Conservation (phyloP, 2,888 invertebrate species). For the Odontocerum albicorne region DNA sequence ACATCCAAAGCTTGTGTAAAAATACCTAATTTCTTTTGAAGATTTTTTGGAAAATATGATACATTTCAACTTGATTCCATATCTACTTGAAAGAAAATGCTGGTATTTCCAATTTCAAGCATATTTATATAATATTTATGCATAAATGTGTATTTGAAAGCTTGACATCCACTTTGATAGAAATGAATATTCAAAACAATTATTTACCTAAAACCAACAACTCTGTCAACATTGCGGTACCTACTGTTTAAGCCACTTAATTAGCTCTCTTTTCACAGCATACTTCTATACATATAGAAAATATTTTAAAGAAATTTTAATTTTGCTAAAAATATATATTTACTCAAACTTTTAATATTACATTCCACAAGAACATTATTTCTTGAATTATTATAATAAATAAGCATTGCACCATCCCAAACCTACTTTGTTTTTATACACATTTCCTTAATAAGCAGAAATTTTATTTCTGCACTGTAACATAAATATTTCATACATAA, state of each 20-base stretch:
- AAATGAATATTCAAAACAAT: background rate
- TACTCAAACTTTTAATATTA: constrained; percentile 14
- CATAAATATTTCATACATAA: no score
- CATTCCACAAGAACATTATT: constrained; percentile 12
- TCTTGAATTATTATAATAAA: background rate
- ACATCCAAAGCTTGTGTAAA: no score
- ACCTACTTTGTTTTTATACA: constrained; percentile 4
- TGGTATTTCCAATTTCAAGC: no score
- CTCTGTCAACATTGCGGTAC: constrained; percentile 23
- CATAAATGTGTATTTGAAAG: background rate
- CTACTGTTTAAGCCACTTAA: constrained; percentile 6
- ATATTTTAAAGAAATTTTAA: constrained; percentile 17
- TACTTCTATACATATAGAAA: constrained; percentile 24
- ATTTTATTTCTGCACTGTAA: constrained; percentile 9
- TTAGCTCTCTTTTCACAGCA: background rate
- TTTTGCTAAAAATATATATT: constrained; percentile 30
- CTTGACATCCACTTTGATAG: background rate
- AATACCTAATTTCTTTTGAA: no score
- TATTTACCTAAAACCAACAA: constrained; percentile 15
- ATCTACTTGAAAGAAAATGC: no score
- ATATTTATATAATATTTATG: constrained; percentile 17
- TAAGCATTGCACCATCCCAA: constrained; percentile 24
- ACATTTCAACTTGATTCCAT: no score
- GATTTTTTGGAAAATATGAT: no score
- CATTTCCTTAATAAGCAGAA: constrained; percentile 3